These are phyloP conservation scores for Austrofundulus limnaeus DNA, from an alignment of 2,113 vertebrate genomes.

Conservation along the genomic window DNA sequence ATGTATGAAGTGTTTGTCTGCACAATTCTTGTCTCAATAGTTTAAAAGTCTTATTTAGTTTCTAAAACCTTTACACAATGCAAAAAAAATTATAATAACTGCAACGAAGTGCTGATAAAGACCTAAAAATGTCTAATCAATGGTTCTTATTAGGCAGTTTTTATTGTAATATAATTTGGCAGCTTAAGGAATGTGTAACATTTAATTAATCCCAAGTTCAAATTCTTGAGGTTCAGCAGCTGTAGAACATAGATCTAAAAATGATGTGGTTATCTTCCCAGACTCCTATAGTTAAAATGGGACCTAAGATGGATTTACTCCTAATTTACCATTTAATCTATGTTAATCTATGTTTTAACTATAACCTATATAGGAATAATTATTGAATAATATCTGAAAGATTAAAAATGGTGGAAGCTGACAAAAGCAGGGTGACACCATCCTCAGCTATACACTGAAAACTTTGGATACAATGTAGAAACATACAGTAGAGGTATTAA, in stretches of 20 bases:
- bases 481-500: too few relatives aligned
- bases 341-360: too few relatives aligned
- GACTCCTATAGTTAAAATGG: neutral
- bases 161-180: neutral
- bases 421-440: too few relatives aligned
- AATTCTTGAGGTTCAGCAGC: neutral
- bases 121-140: neutral
- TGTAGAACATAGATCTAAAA: neutral
- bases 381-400: too few relatives aligned
- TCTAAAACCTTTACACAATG: neutral
- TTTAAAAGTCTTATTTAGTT: conserved; percentile 7
- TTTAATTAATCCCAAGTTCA: neutral
- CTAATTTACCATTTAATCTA: neutral
- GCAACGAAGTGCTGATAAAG: neutral
- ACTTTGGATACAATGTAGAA: too few relatives aligned
- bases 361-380: too few relatives aligned
- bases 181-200: neutral
- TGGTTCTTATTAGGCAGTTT: neutral
- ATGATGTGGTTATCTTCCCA: neutral
- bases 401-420: too few relatives aligned
- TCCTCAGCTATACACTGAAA: too few relatives aligned
- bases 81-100: neutral
- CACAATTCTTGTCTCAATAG: conserved; percentile 3
- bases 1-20: conserved; percentile 6
- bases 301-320: neutral